Evolutionary conservation across 1,140 invertebrate genomes (phyloP), one percentile per base, ranked within the genome.

Genomic region (Notospermus geniculatus): DNA sequence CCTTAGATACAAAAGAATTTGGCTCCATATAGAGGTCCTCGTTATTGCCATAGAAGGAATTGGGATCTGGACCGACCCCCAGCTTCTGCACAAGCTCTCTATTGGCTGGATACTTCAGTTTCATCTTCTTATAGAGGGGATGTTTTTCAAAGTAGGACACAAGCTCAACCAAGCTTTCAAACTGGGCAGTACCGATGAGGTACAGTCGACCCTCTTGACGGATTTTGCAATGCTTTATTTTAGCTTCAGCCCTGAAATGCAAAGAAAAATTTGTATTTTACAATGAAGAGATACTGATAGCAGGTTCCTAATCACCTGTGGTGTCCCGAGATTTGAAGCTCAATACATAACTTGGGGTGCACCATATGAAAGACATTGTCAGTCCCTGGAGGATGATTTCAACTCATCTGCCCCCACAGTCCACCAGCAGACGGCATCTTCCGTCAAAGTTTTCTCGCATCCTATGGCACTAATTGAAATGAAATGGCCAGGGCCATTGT

Each of bases 161-260:
- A 61, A 98, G 84, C 64, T 96, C 92, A 0, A 95, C 89, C n/a
- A 97, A 83, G 72, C 89, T 95, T 81, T 97, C 94, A 83, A 97
- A 98, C 73, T 92, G 89, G 43, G 90, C 90, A 1, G 87, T 89
- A 13, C 93, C 94, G 69, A 97, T 92, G 0, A 88, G 89, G 75
- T 92, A 98, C 0, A 96, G 75, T 0, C 94, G 84, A 2, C 93
- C 94, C 76, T 97, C 95, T 45, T 91, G 84, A 77, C 91, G 91
- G 28, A 98, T 93, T 55, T 91, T 86, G 80, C 95, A 98, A 76
- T 97, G 95, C 75, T 97, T 97, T 58, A 97, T 95, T 80, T 93
- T 91, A 23, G 89, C 90, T 71, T 95, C 92, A 25, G 91, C 91
- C 73, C 92, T 93, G 71, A 28, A 65, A 69, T 36, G n/a, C 65